Percentiles rank a stretch among this genome's conserved stretches.
Evolutionary conservation across 1,140 invertebrate genomes (phyloP).

Genomic region (Achatina immaculata): DNA sequence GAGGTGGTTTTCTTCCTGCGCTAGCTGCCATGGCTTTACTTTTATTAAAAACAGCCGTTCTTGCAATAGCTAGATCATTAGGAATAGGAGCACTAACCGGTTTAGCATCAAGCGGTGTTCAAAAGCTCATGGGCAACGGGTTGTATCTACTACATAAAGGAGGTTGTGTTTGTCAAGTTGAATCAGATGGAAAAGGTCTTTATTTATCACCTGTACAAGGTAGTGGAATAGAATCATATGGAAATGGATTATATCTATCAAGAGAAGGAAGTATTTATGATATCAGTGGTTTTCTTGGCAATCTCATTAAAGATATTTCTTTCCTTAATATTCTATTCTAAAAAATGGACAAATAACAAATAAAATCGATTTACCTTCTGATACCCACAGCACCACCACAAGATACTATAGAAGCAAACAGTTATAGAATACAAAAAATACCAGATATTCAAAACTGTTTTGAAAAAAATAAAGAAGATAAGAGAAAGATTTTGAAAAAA

Average conservation of each 20-base stretch:
- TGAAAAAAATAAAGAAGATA: conserved; percentile 19
- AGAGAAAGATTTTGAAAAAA: conserved; percentile 6
- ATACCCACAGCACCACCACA: neutral
- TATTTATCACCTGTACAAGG: neutral
- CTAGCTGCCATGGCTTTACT: neutral
- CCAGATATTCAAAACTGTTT: conserved; percentile 15
- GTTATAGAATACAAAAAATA: neutral
- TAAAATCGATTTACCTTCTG: neutral
- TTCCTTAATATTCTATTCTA: neutral
- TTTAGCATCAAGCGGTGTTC: neutral
- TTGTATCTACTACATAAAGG: neutral
- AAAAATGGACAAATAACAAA: neutral
- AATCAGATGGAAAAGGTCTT: conserved; percentile 12
- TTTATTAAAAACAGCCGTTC: neutral
- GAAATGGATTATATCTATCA: neutral
- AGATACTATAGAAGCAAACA: neutral
- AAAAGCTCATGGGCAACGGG: neutral
- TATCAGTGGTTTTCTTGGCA: neutral
- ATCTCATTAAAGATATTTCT: neutral
- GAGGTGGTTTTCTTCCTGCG: neutral
- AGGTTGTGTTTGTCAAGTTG: conserved; percentile 1
- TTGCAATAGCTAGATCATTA: neutral
- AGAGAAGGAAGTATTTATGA: neutral
- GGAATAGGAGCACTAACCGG: neutral
- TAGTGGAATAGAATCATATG: neutral